A percentile compares a stretch with the other conserved stretches of the same genome.
phyloP scores from a whole-genome alignment of 2,113 vertebrate genomes.

The Brachypteracias leptosomus region DNA sequence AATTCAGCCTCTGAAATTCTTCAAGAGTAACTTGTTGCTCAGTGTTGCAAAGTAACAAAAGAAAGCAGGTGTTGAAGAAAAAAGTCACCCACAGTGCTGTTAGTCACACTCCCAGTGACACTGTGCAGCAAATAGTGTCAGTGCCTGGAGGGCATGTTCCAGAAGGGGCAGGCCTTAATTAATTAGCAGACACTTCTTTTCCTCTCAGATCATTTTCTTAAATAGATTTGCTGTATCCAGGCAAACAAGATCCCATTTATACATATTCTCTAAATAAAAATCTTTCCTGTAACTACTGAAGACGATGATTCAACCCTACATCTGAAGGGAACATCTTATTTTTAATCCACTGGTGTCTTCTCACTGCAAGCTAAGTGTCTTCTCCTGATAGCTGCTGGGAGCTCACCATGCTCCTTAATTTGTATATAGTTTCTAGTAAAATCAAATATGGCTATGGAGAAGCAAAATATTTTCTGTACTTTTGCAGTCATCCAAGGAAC shows the following conservation, averaged over 20 bases:
- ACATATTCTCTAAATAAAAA: neutral
- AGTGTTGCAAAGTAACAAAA: slow-evolving; percentile 50
- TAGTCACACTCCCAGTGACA: neutral
- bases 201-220: neutral
- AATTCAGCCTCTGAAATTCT: slow-evolving; percentile 70
- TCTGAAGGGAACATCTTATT: neutral
- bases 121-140: neutral
- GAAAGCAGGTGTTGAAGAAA: neutral
- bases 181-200: neutral
- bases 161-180: neutral
- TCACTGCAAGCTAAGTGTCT: neutral
- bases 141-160: neutral
- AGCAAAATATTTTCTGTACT: neutral
- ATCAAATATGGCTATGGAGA: neutral
- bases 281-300: neutral
- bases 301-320: neutral
- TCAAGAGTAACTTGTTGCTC: slow-evolving; percentile 73
- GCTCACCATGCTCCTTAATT: neutral
- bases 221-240: neutral
- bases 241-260: neutral
- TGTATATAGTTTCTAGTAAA: neutral
- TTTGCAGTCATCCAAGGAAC: neutral
- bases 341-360: neutral
- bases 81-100: neutral
- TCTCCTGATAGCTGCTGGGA: neutral